Base-by-base conservation (phyloP, 1,140 invertebrate genomes). In the Lordiphosa mommai region DNA sequence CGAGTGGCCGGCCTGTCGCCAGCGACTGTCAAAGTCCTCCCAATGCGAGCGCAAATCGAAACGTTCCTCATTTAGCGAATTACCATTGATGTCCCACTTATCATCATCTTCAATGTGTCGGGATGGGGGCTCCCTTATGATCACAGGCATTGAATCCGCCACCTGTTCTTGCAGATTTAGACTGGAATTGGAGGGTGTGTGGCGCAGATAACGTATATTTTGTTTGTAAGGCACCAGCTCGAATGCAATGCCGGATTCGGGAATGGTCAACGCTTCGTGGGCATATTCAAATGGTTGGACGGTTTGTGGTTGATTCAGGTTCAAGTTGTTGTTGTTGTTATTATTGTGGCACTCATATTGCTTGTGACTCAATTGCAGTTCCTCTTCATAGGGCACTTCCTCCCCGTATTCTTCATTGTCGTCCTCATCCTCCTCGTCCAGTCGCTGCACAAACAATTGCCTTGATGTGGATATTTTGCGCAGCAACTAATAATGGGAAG, bases 21-120 rank as follows among this genome's bases (percentile, higher is more conserved):
- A 68, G 47, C 63, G 63, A 38, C 30, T 63, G 29, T 74, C 68
- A 34, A 72, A 72, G 16, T 50, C 41, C 30, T 40, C 32, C 58
- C 67, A 71, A 14, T 71, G 56, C 9, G 38, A 59, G 9, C 51
- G 46, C 37, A 56, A 14, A 59, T 80, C 76, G 34, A 80, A 66
- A 12, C 56, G 32, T 47, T 87, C 76, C 40, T 88, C 82, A 10
- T 86, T 84, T 33, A 88, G 44, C 2, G 86, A 88, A 40, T 88
- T 88, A 32, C 86, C 86, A 40, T 88, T 88, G 30, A 87, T 88
- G 32, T 88, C 86, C 86, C 86, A 88, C 38, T 82, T 57, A 1
- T 84, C 77, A 14, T 85, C 20, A 23, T 23, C 20, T 23, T 23
- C 16, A 17, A 17, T 17, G 1, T 17, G 16, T 17, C 1, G 16